Evolutionary conservation across 2,113 vertebrate genomes (phyloP).

Genomic region (Lepidothrix coronata): DNA sequence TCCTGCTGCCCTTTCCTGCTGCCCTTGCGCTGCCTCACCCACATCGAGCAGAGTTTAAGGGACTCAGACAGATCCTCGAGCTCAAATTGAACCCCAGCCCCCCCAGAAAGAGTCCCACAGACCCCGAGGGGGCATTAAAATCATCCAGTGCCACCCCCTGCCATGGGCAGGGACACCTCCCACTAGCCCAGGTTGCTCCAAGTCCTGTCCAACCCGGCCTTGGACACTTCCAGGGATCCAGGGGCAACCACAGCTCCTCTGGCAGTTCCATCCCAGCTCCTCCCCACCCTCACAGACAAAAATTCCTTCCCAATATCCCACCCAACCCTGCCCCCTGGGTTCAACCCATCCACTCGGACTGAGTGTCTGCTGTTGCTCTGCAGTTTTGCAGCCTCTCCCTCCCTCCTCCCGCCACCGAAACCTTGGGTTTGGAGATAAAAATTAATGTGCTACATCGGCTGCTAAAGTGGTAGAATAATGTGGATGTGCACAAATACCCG

Average conservation of each 20-base stretch:
- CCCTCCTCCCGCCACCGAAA: neutral
- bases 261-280: neutral
- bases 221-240: neutral
- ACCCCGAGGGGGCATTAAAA: neutral
- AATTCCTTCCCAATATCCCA: neutral
- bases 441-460: neutral
- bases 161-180: neutral
- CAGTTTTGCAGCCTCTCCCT: neutral
- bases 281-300: rapidly evolving
- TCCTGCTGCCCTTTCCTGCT: neutral
- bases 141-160: neutral
- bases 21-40: neutral
- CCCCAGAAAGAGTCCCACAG: neutral
- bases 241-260: neutral
- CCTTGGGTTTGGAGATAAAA: slow-evolving; percentile 5
- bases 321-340: neutral
- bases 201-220: neutral
- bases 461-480: neutral
- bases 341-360: neutral
- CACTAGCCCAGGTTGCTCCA: neutral
- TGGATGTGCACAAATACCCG: neutral
- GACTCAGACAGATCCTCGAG: neutral
- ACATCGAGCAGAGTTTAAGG: neutral
- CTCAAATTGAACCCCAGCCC: neutral
- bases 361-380: neutral